Evolutionary conservation across 30 jellyfish, hydroid and myxozoan species (phyloP).

Genomic region (Rhopilema esculentum): DNA sequence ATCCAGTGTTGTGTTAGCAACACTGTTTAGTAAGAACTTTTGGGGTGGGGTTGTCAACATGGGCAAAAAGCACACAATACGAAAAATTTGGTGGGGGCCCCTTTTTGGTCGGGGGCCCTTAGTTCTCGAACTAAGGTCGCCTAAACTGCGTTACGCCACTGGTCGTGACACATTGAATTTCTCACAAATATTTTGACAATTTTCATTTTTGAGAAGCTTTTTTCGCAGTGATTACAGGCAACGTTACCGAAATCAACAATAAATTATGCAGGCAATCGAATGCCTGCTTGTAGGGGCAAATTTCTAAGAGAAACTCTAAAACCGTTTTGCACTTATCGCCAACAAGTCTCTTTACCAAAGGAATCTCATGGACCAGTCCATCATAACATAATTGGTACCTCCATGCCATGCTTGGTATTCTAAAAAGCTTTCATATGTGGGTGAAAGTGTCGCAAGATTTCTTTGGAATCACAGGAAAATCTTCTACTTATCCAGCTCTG

Average conservation of each 20-base stretch:
- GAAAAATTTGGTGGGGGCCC: no score
- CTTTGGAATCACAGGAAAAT: slow-evolving; percentile 28
- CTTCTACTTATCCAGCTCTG: slow-evolving; percentile 44
- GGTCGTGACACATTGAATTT: slow-evolving; percentile 37
- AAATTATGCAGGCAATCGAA: slow-evolving; percentile 32
- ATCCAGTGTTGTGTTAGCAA: no score
- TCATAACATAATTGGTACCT: slow-evolving; percentile 31
- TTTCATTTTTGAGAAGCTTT: slow-evolving; percentile 35
- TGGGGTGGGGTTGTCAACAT: no score
- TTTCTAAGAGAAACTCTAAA: slow-evolving; percentile 6
- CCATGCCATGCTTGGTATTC: slow-evolving; percentile 18
- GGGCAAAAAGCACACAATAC: no score
- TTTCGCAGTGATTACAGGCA: slow-evolving; percentile 17
- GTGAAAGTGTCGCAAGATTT: slow-evolving; percentile 21
- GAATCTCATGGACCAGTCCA: slow-evolving; percentile 30
- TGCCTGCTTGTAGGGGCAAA: slow-evolving; percentile 27
- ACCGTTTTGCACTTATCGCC: slow-evolving; percentile 27
- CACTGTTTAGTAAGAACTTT: no score
- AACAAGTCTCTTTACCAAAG: slow-evolving; percentile 29
- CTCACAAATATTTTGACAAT: slow-evolving; percentile 22
- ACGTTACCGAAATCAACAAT: slow-evolving; percentile 18
- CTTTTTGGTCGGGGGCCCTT: no score
- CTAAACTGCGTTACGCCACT: no score
- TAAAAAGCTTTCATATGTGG: slow-evolving; percentile 19
- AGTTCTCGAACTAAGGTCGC: no score